These are phyloP conservation scores for Bungarus multicinctus DNA, from an alignment of 2,113 vertebrate genomes.

Conservation along the genomic window DNA sequence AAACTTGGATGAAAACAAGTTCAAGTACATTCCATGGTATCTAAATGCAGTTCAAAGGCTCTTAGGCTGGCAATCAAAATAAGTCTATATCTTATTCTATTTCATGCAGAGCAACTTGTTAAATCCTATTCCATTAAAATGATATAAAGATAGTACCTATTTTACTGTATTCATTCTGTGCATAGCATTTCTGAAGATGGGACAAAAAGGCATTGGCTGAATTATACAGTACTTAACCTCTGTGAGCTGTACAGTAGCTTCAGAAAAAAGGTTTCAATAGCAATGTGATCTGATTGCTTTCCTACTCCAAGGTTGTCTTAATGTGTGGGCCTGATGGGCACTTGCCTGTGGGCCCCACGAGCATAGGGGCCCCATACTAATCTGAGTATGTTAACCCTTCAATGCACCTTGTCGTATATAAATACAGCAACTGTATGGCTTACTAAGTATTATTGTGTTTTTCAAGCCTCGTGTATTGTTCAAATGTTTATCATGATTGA, in stretches of 20 bases:
- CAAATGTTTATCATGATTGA: too few species aligned
- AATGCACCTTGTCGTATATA: too few species aligned
- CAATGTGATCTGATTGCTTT: conserved; percentile 19
- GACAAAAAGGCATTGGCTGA: neutral
- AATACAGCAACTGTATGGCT: too few species aligned
- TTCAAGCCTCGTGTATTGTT: too few species aligned
- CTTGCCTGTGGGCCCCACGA: too few species aligned
- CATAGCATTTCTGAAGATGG: neutral
- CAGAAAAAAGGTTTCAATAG: conserved; percentile 18
- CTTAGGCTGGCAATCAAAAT: neutral
- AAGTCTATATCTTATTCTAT: neutral
- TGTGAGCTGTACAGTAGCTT: neutral
- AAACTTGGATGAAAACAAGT: neutral
- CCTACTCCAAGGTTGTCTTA: neutral
- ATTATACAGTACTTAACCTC: neutral
- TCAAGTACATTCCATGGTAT: neutral
- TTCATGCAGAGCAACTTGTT: neutral
- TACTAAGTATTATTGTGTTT: too few species aligned
- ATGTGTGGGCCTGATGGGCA: too few species aligned
- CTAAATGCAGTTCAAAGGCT: neutral
- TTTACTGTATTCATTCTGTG: neutral
- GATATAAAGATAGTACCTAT: neutral
- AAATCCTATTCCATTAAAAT: neutral
- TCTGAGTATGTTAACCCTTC: too few species aligned
- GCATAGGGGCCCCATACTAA: too few species aligned